A percentile compares a stretch with the other conserved stretches of the same genome.
phyloP scores from a whole-genome alignment of 2,888 invertebrate species.

The Clistopyga incitator region DNA sequence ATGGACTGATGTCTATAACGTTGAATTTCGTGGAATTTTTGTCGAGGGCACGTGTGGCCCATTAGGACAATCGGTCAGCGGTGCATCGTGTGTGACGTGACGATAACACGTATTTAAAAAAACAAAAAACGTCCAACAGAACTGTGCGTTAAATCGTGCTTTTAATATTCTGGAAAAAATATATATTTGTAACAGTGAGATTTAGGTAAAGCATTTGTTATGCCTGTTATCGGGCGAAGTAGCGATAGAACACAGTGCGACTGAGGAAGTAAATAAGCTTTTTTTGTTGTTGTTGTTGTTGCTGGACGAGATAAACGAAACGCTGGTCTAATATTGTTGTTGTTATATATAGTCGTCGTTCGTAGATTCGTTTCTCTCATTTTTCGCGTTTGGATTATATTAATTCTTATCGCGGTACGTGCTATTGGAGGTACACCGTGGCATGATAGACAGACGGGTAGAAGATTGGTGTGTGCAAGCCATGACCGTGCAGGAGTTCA shows the following conservation, averaged over 20 bases:
- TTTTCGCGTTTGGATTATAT: not conserved
- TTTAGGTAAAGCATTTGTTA: slow-evolving; percentile 33
- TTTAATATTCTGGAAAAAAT: not conserved
- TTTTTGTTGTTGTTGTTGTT: not conserved
- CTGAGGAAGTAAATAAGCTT: slow-evolving; percentile 12
- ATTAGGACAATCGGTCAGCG: slow-evolving; percentile 32
- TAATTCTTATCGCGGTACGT: slow-evolving; percentile 3
- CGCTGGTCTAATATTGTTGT: not conserved
- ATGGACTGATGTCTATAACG: slow-evolving; percentile 36
- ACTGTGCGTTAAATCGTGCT: slow-evolving; percentile 9
- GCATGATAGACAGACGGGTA: slow-evolving; percentile 75
- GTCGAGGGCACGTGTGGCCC: slow-evolving; percentile 46
- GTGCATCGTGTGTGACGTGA: slow-evolving; percentile 53
- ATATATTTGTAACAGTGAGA: slow-evolving; percentile 22
- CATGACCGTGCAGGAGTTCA: slow-evolving; percentile 87
- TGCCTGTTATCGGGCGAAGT: slow-evolving; percentile 41
- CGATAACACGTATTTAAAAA: not conserved
- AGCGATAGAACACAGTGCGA: slow-evolving; percentile 56
- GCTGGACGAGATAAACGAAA: not conserved
- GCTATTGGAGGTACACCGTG: slow-evolving; percentile 54
- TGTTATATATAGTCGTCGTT: not conserved
- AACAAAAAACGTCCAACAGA: not conserved
- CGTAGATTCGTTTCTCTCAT: not conserved
- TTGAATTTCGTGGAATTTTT: slow-evolving; percentile 46
- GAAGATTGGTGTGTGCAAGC: slow-evolving; percentile 74